Percentiles rank a stretch among this genome's conserved stretches.
Conservation (phyloP, 2,888 invertebrate species). For the Melitaea athalia region DNA sequence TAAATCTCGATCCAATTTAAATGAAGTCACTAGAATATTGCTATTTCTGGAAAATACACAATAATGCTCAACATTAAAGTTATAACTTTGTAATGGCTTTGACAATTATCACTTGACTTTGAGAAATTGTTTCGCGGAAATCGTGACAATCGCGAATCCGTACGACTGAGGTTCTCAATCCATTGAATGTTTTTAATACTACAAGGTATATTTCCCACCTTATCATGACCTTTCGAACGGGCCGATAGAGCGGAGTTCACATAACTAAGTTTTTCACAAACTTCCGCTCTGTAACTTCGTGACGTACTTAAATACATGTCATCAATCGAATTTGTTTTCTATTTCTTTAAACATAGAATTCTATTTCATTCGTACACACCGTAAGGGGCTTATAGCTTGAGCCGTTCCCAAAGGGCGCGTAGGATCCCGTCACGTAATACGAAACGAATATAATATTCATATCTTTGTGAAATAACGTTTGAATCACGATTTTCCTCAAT, state of each 20-base stretch:
- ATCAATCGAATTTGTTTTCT: neutral
- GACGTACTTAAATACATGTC: slow-evolving; percentile 17
- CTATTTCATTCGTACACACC: slow-evolving; percentile 6
- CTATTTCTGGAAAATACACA: too few relatives aligned
- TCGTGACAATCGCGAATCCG: too few relatives aligned
- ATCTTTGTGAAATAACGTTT: slow-evolving; percentile 28
- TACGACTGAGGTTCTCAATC: neutral
- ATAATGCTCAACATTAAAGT: too few relatives aligned
- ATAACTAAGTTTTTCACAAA: slow-evolving; percentile 30
- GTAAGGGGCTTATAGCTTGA: slow-evolving; percentile 28
- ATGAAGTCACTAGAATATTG: too few relatives aligned
- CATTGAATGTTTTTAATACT: neutral
- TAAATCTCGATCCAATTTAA: too few relatives aligned
- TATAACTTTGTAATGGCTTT: too few relatives aligned
- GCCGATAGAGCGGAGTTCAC: slow-evolving; percentile 25
- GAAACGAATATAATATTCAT: slow-evolving; percentile 37
- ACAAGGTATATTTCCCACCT: slow-evolving; percentile 15
- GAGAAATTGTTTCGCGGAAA: too few relatives aligned
- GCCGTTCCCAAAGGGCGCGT: slow-evolving; percentile 28
- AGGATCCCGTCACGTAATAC: slow-evolving; percentile 31
- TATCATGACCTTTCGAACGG: slow-evolving; percentile 18
- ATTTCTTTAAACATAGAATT: neutral
- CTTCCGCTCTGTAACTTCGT: slow-evolving; percentile 21
- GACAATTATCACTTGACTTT: too few relatives aligned
- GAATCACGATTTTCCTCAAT: slow-evolving; percentile 17